Conservation (phyloP, 2,113 vertebrate genomes). For the Ahaetulla prasina region DNA sequence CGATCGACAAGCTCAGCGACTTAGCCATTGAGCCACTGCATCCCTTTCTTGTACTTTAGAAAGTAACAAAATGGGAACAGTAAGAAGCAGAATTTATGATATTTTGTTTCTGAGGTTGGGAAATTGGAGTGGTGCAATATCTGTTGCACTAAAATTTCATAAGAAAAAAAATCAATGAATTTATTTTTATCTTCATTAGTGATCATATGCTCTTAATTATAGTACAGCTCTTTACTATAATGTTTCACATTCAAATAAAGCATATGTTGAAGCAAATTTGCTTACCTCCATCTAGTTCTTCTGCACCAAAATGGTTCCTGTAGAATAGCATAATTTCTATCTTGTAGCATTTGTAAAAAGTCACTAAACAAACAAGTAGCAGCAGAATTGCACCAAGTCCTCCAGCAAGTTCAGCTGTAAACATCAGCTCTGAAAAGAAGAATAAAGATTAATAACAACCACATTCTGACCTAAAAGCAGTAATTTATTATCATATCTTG, state of each 20-base stretch:
- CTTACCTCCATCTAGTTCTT: constrained; percentile 95
- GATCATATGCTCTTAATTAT: background rate
- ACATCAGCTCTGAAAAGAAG: constrained; percentile 89
- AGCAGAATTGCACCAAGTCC: constrained; percentile 94
- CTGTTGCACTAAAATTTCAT: background rate
- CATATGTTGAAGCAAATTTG: constrained; percentile 18
- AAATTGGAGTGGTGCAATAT: background rate
- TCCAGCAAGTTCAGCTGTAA: constrained; percentile 96
- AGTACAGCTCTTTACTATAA: background rate
- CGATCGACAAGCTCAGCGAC: too few relatives aligned
- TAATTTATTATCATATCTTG: background rate
- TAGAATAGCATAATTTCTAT: constrained; percentile 98
- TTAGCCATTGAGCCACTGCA: too few relatives aligned
- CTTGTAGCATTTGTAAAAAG: constrained; percentile 96
- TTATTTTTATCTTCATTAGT: background rate
- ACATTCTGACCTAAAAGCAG: constrained; percentile 21
- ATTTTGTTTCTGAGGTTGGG: background rate
- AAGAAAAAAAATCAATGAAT: background rate
- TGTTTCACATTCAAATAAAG: background rate
- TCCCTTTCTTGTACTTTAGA: background rate
- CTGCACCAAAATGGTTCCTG: constrained; percentile 92
- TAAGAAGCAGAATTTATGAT: background rate
- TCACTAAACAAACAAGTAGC: constrained; percentile 91
- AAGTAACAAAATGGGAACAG: background rate
- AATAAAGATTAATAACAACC: constrained; percentile 34